Base-by-base conservation (phyloP, 2,888 invertebrate species). In the Tetropium fuscum region DNA sequence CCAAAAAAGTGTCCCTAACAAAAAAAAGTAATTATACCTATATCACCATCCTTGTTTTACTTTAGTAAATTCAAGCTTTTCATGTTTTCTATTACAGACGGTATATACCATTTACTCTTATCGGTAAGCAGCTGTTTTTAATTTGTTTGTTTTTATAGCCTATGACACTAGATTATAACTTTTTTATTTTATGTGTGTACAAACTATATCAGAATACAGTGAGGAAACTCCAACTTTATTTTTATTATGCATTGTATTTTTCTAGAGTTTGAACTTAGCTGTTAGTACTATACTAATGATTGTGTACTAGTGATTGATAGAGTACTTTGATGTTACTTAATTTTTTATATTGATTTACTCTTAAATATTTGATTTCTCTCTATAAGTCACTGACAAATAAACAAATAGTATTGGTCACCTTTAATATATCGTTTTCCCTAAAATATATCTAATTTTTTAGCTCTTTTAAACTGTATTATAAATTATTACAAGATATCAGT, bases 221-320 rank as follows among this genome's bases (percentile, higher is more conserved):
- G 67, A 70, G 63, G 63, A 68, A 76, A 74, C 75, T 74, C 71
- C 77, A 76, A 76, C 71, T 75, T 76, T 78, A 78, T 78, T 78
- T 77, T 78, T 78, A 75, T n/a, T 78, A 78, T 70, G 63, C 69
- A 74, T 71, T 71, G 72, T 78, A 75, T 76, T 75, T 78, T 77
- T 77, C 72, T 74, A 75, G 68, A 63, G 22, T 48, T 36, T 22
- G 8, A 13, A 51, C 7, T 27, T 51, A 51, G 11, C 18, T 27
- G 27, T 15, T 40, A 40, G n/a, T 18, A 11, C 20, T 27, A n/a
- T n/a, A 25, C 10, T 11, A 10, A 47, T 47, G 7, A 16, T n/a
- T n/a, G n/a, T n/a, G n/a, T 47, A 34, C 11, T 20, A 20, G 18
- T 30, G n/a, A 16, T 27, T 2, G 27, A 44, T 3, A 10, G 44